phyloP scores from a whole-genome alignment of 1,140 invertebrate genomes.

The Drosophila pruinosa region DNA sequence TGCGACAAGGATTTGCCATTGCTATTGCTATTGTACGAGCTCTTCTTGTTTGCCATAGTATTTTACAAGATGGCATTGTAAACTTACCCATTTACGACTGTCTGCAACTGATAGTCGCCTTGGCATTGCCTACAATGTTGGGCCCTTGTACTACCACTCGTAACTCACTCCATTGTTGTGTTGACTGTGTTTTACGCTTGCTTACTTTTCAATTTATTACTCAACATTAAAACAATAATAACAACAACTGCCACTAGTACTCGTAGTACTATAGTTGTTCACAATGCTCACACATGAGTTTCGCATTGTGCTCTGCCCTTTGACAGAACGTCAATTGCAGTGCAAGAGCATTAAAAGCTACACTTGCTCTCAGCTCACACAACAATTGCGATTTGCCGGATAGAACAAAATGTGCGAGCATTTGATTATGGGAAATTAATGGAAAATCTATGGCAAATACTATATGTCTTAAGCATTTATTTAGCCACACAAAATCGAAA shows the following conservation, averaged over 20 bases:
- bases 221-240: slow-evolving; percentile 58
- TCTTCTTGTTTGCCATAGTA: slow-evolving; percentile 41
- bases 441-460: slow-evolving; percentile 4
- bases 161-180: neutral
- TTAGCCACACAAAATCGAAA: no score
- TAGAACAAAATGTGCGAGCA: slow-evolving; percentile 6
- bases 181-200: slow-evolving; percentile 58
- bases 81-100: slow-evolving; percentile 65
- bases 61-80: slow-evolving; percentile 43
- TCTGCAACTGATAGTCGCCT: slow-evolving; percentile 73
- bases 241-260: slow-evolving; percentile 15
- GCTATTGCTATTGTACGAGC: neutral
- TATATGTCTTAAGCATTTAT: neutral
- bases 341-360: slow-evolving; percentile 58
- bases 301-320: slow-evolving; percentile 55
- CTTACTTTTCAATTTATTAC: slow-evolving; percentile 79
- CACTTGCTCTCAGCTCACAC: slow-evolving; percentile 11
- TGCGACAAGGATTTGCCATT: slow-evolving; percentile 29
- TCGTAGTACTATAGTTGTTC: slow-evolving; percentile 15
- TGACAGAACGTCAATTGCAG: slow-evolving; percentile 74
- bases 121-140: slow-evolving; percentile 56
- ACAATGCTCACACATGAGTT: slow-evolving; percentile 10
- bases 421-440: neutral
- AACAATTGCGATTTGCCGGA: slow-evolving; percentile 35
- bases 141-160: neutral